A percentile compares a stretch with the other conserved stretches of the same genome.
Conservation (phyloP, 2,888 invertebrate genomes). For the Synergus laeviventris region DNA sequence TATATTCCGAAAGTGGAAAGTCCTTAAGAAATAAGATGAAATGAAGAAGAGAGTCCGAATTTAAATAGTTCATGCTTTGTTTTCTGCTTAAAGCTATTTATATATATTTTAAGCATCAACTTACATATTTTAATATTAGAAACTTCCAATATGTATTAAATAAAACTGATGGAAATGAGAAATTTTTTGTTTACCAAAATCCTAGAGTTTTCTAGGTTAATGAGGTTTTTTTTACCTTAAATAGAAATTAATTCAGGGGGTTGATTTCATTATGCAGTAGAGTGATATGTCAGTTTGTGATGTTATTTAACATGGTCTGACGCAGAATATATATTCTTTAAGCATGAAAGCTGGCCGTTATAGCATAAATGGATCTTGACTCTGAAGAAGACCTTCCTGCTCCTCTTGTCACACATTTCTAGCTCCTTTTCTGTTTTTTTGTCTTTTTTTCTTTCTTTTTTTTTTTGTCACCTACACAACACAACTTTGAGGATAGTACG, state of each 20-base stretch:
- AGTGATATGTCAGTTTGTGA: background rate
- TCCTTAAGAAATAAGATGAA: too few species aligned
- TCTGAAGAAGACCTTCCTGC: background rate
- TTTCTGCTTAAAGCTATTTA: too few species aligned
- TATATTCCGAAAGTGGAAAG: background rate
- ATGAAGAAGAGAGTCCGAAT: too few species aligned
- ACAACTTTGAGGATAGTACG: background rate
- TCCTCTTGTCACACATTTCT: background rate
- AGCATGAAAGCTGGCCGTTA: background rate
- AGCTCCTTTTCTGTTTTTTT: background rate
- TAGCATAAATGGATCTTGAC: conserved; percentile 21
- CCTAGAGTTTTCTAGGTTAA: background rate
- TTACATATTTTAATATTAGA: too few species aligned
- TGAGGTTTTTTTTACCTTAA: background rate
- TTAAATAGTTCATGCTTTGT: too few species aligned
- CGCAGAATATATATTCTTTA: background rate
- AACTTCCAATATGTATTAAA: too few species aligned
- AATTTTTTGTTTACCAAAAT: too few species aligned
- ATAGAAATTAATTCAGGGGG: background rate
- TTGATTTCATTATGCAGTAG: background rate
- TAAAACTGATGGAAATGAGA: too few species aligned
- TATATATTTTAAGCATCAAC: too few species aligned
- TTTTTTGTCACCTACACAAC: background rate
- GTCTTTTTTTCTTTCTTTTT: background rate
- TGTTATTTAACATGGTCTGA: background rate